Conservation (phyloP, 2,888 invertebrate genomes). For the Sinodicranocentrus sp. region DNA sequence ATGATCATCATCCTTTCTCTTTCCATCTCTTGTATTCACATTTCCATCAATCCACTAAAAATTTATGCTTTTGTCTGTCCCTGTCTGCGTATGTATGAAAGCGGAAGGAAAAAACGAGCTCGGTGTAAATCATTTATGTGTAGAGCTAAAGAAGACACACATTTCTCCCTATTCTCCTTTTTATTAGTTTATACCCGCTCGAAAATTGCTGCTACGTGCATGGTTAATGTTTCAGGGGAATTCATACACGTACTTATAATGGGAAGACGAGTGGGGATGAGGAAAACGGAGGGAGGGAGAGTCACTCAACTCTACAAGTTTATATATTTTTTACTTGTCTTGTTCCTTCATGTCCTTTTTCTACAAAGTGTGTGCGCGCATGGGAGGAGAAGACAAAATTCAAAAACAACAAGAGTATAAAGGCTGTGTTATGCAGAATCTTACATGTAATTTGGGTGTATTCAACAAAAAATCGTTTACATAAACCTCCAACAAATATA, state of each 20-base stretch:
- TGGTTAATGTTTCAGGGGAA: constrained; percentile 27
- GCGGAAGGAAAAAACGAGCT: background rate
- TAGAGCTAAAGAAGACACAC: background rate
- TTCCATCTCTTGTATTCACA: constrained; percentile 5
- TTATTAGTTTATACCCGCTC: constrained; percentile 17
- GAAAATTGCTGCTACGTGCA: constrained; percentile 6
- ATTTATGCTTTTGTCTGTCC: constrained; percentile 1
- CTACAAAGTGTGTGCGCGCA: too few species aligned
- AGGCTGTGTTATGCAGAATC: background rate
- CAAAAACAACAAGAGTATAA: background rate
- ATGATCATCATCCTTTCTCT: too few species aligned
- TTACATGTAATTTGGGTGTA: background rate
- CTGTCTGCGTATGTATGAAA: background rate
- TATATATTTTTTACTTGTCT: background rate
- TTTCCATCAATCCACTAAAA: constrained; percentile 33
- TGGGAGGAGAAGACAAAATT: background rate
- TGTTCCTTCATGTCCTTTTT: background rate
- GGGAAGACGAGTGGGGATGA: too few species aligned
- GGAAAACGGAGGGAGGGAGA: background rate
- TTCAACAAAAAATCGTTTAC: constrained; percentile 54
- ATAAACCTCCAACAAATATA: constrained; percentile 64
- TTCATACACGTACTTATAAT: background rate
- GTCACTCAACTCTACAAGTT: background rate
- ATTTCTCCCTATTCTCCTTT: background rate
- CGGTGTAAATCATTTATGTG: constrained; percentile 18